phyloP scores from a whole-genome alignment of 2,113 vertebrate species.

The Lathamus discolor region DNA sequence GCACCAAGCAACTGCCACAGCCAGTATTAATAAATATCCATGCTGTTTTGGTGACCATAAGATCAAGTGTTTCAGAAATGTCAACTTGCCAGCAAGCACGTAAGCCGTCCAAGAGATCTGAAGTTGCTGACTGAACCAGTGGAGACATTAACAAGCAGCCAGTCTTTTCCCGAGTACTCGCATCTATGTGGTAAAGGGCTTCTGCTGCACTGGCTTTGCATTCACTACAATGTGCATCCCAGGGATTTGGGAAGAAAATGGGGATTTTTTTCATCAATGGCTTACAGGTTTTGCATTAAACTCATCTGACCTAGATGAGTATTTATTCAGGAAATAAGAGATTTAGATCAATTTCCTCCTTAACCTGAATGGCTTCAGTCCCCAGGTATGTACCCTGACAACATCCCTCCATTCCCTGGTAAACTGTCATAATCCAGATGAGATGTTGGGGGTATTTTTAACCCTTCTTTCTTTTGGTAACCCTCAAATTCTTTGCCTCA shows the following conservation, averaged over 20 bases:
- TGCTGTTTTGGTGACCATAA: background rate
- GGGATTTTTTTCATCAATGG: background rate
- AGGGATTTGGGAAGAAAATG: background rate
- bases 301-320: conserved; percentile 21
- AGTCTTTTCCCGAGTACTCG: background rate
- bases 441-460: background rate
- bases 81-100: background rate
- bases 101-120: background rate
- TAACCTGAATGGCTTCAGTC: conserved; percentile 24
- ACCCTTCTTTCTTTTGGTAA: background rate
- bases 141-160: background rate
- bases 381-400: background rate
- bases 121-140: background rate
- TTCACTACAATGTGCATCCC: background rate
- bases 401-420: background rate
- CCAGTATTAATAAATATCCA: background rate
- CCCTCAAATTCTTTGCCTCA: background rate
- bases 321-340: conserved; percentile 44
- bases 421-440: background rate
- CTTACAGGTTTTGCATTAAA: background rate
- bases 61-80: background rate
- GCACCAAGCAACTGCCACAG: background rate
- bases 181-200: fast-evolving
- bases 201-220: background rate
- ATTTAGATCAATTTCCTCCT: conserved; percentile 29